Base-by-base conservation (phyloP, 2,113 vertebrate species). In the Aythya baeri region DNA sequence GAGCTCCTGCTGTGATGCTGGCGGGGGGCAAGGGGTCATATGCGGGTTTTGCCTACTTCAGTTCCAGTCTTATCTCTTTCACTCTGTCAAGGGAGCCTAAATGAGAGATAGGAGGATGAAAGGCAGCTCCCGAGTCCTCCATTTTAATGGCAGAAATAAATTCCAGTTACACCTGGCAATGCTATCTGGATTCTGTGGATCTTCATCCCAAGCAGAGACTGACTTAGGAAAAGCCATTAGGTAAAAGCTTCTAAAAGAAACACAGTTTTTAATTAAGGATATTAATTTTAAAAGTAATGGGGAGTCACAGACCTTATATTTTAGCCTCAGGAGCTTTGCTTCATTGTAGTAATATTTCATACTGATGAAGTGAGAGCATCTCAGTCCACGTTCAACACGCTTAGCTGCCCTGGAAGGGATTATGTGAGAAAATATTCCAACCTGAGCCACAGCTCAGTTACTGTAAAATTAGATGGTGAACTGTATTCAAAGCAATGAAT, bases 11-110 rank as follows among this genome's bases (percentile, higher is more conserved):
- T 3, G 54, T 3, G 81, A 63, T 22, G 61, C 65, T 85, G 88
- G 80, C 5, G 9, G 85, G 72, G 95, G 87, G 75, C 96, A 97
- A 94, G 86, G 97, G 97, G 97, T 97, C 97, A 89, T 17, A 49
- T 62, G 71, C 6, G 32, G 95, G 93, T 96, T 98, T 96, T 83
- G 78, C 93, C 83, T 76, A 62, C 90, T 90, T 90, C 86, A 83
- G 34, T 96, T 94, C 94, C 58, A 88, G 62, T 86, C 94, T 98
- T 98, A 98, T 98, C 97, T 97, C 86, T 89, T 31, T 77, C 80
- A 34, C 31, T 92, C 80, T 95, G 77, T 78, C n/a, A 38, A 46
- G 85, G 72, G 66, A 95, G 70, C 70, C 91, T 79, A 13, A 87
- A 68, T 73, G 82, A 63, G 86, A 94, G 88, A 88, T 66, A 91